These are phyloP conservation scores for Amblyornis subalaris DNA, from an alignment of 2,113 vertebrate species.

Conservation along the genomic window DNA sequence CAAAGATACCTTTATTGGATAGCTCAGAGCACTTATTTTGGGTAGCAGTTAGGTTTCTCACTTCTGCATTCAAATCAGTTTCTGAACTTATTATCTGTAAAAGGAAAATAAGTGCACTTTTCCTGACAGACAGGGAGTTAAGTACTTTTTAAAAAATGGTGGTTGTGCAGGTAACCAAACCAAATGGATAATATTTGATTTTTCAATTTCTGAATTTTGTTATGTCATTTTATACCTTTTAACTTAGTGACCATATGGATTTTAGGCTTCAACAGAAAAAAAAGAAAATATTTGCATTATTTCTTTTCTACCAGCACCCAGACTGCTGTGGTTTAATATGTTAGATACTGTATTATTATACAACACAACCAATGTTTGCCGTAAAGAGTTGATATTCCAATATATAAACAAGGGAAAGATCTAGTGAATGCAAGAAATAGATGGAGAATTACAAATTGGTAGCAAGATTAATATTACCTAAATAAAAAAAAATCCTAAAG, in stretches of 20 bases:
- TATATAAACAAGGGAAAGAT: background rate
- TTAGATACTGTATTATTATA: background rate
- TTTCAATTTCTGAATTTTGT: background rate
- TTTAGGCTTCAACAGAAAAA: background rate
- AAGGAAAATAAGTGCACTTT: background rate
- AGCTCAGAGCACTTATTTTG: background rate
- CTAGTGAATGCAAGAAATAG: background rate
- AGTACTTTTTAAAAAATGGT: background rate
- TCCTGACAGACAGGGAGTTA: background rate
- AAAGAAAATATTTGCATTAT: background rate
- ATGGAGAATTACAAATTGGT: background rate
- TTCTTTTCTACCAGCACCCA: background rate
- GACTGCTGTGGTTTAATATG: background rate
- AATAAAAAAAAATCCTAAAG: background rate
- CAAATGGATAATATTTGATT: background rate
- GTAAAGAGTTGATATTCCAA: background rate
- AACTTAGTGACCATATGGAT: background rate
- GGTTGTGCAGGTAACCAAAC: background rate
- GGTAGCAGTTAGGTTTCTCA: background rate
- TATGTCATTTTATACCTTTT: background rate
- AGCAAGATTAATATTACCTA: background rate
- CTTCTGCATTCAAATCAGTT: background rate
- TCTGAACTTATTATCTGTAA: background rate
- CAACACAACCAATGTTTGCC: background rate
- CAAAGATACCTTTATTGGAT: background rate